Percentiles rank a stretch among this genome's conserved stretches.
Evolutionary conservation across 53 echinoderm and acorn worm genomes (phyloP).

Genomic region (Crossaster papposus): DNA sequence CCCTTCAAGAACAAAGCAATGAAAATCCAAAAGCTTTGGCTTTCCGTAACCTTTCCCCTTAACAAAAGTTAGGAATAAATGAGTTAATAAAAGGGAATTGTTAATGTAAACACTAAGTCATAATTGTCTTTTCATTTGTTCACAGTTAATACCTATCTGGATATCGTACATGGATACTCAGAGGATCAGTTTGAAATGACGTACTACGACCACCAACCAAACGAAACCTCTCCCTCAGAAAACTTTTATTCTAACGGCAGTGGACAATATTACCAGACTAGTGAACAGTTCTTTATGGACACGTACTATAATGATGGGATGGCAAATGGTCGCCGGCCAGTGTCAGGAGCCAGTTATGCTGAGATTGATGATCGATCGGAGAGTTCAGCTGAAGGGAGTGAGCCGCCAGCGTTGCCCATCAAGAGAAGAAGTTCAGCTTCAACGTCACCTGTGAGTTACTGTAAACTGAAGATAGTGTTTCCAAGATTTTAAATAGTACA

Average conservation of each 20-base stretch:
- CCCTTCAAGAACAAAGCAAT: too few species aligned
- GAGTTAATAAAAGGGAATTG: too few species aligned
- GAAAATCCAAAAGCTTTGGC: too few species aligned
- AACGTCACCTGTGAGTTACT: conserved; percentile 52
- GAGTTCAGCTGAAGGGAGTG: conserved; percentile 49
- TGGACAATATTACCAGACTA: conserved; percentile 64
- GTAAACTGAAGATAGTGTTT: not conserved
- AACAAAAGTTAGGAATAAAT: too few species aligned
- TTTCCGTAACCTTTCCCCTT: too few species aligned
- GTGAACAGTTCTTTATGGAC: conserved; percentile 85
- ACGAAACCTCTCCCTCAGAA: conserved; percentile 33
- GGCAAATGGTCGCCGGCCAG: conserved; percentile 41
- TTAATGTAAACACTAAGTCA: not conserved
- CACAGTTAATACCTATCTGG: conserved; percentile 91
- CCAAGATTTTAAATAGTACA: too few species aligned
- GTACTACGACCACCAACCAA: conserved; percentile 52
- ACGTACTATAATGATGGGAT: conserved; percentile 42
- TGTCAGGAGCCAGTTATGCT: conserved; percentile 48
- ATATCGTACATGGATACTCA: conserved; percentile 79
- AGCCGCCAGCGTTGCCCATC: conserved; percentile 72
- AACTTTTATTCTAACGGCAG: conserved; percentile 40
- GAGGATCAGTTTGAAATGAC: conserved; percentile 72
- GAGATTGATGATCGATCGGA: conserved; percentile 72
- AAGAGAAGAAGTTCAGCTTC: conserved; percentile 65
- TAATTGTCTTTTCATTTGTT: not conserved